phyloP scores from a whole-genome alignment of 2,888 invertebrate genomes.

The Chloroclysta siterata region DNA sequence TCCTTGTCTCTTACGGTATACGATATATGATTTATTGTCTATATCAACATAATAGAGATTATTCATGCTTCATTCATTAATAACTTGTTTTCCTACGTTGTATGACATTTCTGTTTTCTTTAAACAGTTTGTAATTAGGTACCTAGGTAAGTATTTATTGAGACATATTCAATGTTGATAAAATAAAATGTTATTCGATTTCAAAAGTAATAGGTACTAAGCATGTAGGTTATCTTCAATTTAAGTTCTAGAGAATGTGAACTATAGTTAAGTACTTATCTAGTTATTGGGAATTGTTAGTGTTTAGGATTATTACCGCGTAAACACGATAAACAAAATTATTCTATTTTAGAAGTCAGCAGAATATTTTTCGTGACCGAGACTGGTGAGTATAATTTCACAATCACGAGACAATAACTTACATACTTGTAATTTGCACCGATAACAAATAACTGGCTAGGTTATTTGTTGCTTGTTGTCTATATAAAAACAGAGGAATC shows the following conservation, averaged over 20 bases:
- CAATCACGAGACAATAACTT: conserved; percentile 16
- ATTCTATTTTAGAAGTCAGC: neutral
- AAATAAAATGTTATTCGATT: neutral
- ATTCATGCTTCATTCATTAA: conserved; percentile 7
- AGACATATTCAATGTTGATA: neutral
- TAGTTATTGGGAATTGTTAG: too few relatives aligned
- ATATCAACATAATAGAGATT: neutral
- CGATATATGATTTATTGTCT: conserved; percentile 21
- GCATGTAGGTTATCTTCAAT: too few relatives aligned
- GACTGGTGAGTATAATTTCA: conserved; percentile 3
- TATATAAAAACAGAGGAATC: conserved; percentile 20
- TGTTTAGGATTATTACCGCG: too few relatives aligned
- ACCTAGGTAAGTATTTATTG: neutral
- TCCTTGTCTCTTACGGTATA: conserved; percentile 28
- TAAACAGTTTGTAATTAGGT: neutral
- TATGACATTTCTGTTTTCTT: neutral
- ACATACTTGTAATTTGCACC: conserved; percentile 6
- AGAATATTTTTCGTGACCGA: neutral
- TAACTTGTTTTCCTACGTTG: conserved; percentile 5
- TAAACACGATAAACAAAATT: too few relatives aligned
- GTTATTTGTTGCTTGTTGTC: conserved; percentile 1
- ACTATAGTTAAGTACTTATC: too few relatives aligned
- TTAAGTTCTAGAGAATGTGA: too few relatives aligned
- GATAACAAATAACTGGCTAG: conserved; percentile 14
- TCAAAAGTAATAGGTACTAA: too few relatives aligned